Evolutionary conservation across 2,888 invertebrate species (phyloP).

Genomic region (Caenorhabditis sulstoni): DNA sequence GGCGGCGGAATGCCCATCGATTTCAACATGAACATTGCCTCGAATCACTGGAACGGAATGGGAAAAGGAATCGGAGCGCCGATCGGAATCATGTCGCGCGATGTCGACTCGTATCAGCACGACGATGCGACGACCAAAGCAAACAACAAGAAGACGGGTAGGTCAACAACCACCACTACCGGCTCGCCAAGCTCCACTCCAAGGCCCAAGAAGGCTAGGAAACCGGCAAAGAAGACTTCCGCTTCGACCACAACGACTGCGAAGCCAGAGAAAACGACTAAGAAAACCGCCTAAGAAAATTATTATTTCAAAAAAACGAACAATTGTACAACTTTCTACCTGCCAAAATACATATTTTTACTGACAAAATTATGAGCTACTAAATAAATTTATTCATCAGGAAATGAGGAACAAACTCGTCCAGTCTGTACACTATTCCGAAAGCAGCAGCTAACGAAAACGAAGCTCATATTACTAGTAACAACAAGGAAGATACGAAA

Average conservation of each 20-base stretch:
- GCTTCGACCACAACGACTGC: conserved; percentile 19
- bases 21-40: conserved; percentile 54
- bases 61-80: conserved; percentile 25
- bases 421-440: conserved; percentile 9
- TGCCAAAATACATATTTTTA: conserved; percentile 19
- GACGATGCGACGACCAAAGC: conserved; percentile 48
- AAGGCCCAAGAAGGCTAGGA: conserved; percentile 41
- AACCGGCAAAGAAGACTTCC: conserved; percentile 33
- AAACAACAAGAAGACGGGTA: conserved; percentile 26
- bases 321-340: conserved; percentile 30
- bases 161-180: conserved; percentile 18
- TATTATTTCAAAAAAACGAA: background rate
- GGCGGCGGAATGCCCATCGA: conserved; percentile 47
- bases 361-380: conserved; percentile 17
- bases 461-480: conserved; percentile 41
- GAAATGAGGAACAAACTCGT: conserved; percentile 20
- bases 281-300: conserved; percentile 14
- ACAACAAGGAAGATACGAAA: conserved; percentile 38
- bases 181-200: conserved; percentile 30
- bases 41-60: conserved; percentile 49
- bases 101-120: conserved; percentile 59
- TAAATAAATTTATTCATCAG: conserved; percentile 46
- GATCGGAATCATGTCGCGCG: conserved; percentile 53
- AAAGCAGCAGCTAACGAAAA: background rate
- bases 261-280: conserved; percentile 26